Base-by-base conservation (phyloP, 2,888 invertebrate species). In the Ophion costatus region DNA sequence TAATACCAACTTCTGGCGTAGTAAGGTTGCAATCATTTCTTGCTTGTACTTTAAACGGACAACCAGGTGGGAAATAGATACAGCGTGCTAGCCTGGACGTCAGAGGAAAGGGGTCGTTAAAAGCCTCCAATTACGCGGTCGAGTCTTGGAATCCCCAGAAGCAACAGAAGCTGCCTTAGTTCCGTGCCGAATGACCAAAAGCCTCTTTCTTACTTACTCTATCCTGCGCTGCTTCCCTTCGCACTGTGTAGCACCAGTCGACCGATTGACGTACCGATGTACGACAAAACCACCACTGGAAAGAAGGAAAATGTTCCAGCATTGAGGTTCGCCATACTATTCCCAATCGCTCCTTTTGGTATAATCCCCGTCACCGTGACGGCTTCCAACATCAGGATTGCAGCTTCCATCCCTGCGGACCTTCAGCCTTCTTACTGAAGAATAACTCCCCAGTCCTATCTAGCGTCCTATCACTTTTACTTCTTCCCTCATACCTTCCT, bases 61-160 rank as follows among this genome's bases (percentile, higher is more conserved):
- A 76, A 82, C 66, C 83, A 73, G 63, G 86, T 82, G 80, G 82
- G 76, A 88, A 88, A 88, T 85, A 87, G 87, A 87, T 88, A 89
- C 86, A 79, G 82, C 86, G 83, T 84, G 83, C 81, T 33, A 67
- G 80, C 79, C 63, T 86, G 87, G 84, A 90, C 85, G 86, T 80
- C 61, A 24, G 67, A 70, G 86, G 78, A 77, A 75, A 67, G 69
- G 82, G 87, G 82, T 90, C 87, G 89, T 91, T 90, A 90, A 91
- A 90, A 91, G 88, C 88, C 88, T 88, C 87, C 91, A 90, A 90
- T 91, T 90, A 91, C 88, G 84, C 80, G 85, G 76, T 51, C 69
- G 80, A 88, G 84, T 86, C 86, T 82, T 74, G 84, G 84, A 85
- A 88, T 87, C 88, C 80, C 79, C 9, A 9, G 80, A 59, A 74